phyloP scores from a whole-genome alignment of 2,797 vertebrate species.

The Phyllotis vaccarum region DNA sequence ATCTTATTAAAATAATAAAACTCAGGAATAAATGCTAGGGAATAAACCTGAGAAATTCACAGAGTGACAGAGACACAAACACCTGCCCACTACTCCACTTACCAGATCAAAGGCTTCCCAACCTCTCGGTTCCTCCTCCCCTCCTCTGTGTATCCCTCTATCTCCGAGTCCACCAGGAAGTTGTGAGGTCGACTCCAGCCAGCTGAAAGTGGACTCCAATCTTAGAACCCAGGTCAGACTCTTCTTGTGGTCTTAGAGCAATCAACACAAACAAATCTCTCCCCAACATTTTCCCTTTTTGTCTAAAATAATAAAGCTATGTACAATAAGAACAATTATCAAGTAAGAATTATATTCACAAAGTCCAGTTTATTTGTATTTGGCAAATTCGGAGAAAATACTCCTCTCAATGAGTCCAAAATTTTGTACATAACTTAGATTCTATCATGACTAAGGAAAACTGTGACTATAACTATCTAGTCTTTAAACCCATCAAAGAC shows the following conservation, averaged over 20 bases:
- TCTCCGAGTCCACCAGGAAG: neutral
- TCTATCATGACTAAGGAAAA: too few species aligned
- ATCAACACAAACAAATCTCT: too few species aligned
- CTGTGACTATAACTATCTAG: too few species aligned
- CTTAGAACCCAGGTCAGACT: neutral
- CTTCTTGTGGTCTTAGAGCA: neutral
- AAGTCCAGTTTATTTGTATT: too few species aligned
- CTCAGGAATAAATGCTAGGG: neutral
- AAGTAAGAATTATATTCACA: too few species aligned
- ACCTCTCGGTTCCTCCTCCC: neutral
- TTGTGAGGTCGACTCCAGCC: neutral
- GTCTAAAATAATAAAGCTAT: too few species aligned
- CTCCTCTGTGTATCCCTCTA: neutral
- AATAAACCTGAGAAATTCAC: neutral
- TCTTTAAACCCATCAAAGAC: too few species aligned
- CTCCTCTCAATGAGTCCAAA: too few species aligned
- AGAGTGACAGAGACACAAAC: neutral
- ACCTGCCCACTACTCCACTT: neutral
- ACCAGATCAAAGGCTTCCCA: neutral
- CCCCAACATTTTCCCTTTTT: too few species aligned
- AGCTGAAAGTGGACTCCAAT: neutral
- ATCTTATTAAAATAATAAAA: neutral
- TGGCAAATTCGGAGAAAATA: too few species aligned
- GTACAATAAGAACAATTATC: too few species aligned
- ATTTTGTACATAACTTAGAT: too few species aligned